Conservation (phyloP, 2,113 vertebrate species). For the Alectura lathami region DNA sequence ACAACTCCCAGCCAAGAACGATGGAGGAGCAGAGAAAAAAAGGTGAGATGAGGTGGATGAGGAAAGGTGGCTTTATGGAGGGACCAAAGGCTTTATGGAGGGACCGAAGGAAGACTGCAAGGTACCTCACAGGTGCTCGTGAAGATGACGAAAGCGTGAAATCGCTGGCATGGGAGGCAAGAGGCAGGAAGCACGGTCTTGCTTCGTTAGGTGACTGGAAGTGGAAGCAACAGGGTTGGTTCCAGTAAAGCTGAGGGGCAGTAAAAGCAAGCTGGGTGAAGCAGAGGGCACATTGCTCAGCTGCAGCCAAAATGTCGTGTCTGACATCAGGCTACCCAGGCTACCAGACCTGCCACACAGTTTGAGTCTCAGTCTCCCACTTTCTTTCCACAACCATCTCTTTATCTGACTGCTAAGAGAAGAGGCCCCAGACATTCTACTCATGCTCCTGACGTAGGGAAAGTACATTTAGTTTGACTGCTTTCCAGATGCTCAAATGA, state of each 20-base stretch:
- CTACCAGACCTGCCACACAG: not conserved
- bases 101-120: not conserved
- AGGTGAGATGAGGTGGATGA: not conserved
- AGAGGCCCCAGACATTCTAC: not conserved
- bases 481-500: not conserved
- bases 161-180: not conserved
- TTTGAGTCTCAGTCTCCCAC: fast-evolving
- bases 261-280: not conserved
- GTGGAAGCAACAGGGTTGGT: not conserved
- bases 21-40: not conserved
- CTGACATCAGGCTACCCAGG: fast-evolving
- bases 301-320: not conserved
- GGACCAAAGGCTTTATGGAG: not conserved
- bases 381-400: not conserved
- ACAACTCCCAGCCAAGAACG: not conserved
- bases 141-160: fast-evolving
- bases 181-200: fast-evolving
- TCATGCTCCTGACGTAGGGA: not conserved
- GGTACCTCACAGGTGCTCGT: not conserved
- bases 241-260: not conserved
- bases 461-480: not conserved
- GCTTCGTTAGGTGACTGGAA: not conserved
- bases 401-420: not conserved
- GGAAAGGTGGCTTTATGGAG: not conserved
- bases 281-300: not conserved